Evolutionary conservation across 2,797 vertebrate genomes (phyloP).

Genomic region (Protosalanx chinensis): DNA sequence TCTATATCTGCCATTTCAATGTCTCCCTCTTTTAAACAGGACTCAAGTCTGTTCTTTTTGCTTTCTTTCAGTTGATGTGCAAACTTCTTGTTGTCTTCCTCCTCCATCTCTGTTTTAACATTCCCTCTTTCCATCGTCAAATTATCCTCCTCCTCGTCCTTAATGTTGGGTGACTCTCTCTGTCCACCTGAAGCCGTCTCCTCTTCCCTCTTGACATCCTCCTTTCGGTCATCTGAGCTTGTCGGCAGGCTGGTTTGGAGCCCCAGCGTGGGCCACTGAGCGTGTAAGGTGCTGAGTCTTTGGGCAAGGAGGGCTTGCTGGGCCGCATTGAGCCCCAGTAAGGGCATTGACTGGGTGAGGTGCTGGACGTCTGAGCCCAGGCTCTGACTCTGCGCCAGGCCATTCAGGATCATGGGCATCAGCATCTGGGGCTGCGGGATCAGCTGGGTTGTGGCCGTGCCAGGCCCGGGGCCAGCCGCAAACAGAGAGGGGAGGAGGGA

Average conservation of each 20-base stretch:
- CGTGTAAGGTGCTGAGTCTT: slow-evolving; percentile 75
- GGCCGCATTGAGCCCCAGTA: slow-evolving; percentile 73
- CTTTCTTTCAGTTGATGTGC: slow-evolving; percentile 47
- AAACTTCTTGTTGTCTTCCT: slow-evolving; percentile 42
- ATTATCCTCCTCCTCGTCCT: slow-evolving; percentile 37
- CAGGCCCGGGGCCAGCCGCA: slow-evolving; percentile 60
- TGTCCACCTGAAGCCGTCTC: slow-evolving; percentile 38
- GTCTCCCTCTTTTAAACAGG: slow-evolving; percentile 34
- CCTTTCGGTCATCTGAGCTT: slow-evolving; percentile 57
- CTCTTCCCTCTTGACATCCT: slow-evolving; percentile 39
- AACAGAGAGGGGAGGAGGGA: slow-evolving; percentile 73
- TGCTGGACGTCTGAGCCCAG: slow-evolving; percentile 72
- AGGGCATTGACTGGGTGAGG: slow-evolving; percentile 75
- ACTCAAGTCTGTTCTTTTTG: slow-evolving; percentile 50
- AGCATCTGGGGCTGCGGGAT: slow-evolving; percentile 78
- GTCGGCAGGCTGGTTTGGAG: slow-evolving; percentile 50
- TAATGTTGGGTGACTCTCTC: slow-evolving; percentile 37
- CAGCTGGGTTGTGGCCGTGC: slow-evolving; percentile 67
- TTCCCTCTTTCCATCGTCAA: slow-evolving; percentile 27
- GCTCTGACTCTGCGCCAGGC: slow-evolving; percentile 68
- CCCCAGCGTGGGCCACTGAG: slow-evolving; percentile 70
- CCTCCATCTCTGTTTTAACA: slow-evolving; percentile 36
- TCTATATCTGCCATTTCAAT: slow-evolving; percentile 49
- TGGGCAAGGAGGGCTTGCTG: slow-evolving; percentile 80
- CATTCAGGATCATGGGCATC: slow-evolving; percentile 78